Evolutionary conservation across 2,113 vertebrate genomes (phyloP), one percentile per base, ranked within the genome.

Genomic region (Campylomormyrus numenius): DNA sequence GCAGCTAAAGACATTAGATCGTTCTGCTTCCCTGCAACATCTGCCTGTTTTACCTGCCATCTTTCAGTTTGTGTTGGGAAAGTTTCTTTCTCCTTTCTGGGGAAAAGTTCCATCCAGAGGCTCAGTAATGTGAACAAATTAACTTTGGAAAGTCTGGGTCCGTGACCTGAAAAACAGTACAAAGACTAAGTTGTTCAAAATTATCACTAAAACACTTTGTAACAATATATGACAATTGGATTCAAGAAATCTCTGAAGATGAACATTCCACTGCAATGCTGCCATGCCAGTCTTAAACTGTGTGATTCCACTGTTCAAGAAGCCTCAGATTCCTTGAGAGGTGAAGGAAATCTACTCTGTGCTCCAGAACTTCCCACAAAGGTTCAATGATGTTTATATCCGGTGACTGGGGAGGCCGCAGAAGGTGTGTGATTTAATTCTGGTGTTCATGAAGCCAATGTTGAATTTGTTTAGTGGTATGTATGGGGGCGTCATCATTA

Each of bases 91-190:
- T 95, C 87, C 92, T 95, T 39, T 88, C 84, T 95, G 45, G 98
- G 98, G 88, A 98, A 99, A 66, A 97, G 95, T 91, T 99, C 98
- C 98, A 99, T 98, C 98, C 98, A 99, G 88, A 99, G 95, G 92
- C 98, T 98, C 92, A 99, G 91, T 90, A 99, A 92, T 39, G 97
- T 99, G 90, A 98, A 98, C 85, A 99, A 96, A 94, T 98, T 99
- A 42, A 97, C 96, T 95, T 98, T 97, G 42, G 98, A 98, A 92
- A 99, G 94, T 90, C 97, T 96, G 92, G 97, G 97, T 88, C 94
- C 95, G 91, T 97, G 96, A 91, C 98, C 98, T 99, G 90, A 87
- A 92, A 94, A 90, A 92, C 49, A 89, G 80, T 2, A n/a, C 11
- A 31, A 17, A 88, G 21, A 66, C 21, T 21, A 27, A 50, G 31